Percentiles rank a stretch among this genome's conserved stretches.
phyloP scores from a whole-genome alignment of 2,888 invertebrate genomes.

The Pomacea canaliculata region DNA sequence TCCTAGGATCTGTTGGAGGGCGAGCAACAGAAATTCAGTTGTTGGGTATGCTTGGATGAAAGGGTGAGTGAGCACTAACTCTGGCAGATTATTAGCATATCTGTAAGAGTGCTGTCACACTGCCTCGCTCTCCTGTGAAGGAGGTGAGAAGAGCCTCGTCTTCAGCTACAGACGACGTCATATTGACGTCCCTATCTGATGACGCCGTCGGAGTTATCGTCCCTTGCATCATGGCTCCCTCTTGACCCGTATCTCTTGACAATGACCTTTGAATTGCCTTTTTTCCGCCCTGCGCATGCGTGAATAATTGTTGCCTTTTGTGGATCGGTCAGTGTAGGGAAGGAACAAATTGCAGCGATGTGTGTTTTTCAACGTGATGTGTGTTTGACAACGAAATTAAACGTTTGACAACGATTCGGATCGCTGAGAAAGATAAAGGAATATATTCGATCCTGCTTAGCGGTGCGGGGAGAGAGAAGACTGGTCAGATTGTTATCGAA shows the following conservation, averaged over 20 bases:
- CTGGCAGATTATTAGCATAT: conserved; percentile 25
- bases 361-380: conserved; percentile 22
- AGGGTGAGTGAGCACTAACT: conserved; percentile 1
- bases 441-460: conserved; percentile 19
- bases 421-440: conserved; percentile 9
- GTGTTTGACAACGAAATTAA: conserved; percentile 12
- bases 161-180: conserved; percentile 10
- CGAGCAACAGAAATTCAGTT: too few relatives aligned
- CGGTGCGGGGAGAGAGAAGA: not conserved
- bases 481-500: too few relatives aligned
- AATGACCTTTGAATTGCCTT: conserved; percentile 19
- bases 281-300: conserved; percentile 25
- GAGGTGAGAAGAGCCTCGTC: conserved; percentile 14
- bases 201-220: conserved; percentile 13
- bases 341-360: not conserved
- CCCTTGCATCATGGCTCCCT: conserved; percentile 11
- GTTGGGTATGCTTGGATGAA: not conserved
- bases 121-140: conserved; percentile 8
- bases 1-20: too few relatives aligned
- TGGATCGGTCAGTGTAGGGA: not conserved
- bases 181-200: conserved; percentile 23
- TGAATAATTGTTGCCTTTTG: conserved; percentile 19
- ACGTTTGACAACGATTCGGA: conserved; percentile 16
- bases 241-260: conserved; percentile 17
- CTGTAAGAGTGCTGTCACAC: conserved; percentile 10